phyloP scores from a whole-genome alignment of 2,113 vertebrate genomes.

The Passerina amoena region DNA sequence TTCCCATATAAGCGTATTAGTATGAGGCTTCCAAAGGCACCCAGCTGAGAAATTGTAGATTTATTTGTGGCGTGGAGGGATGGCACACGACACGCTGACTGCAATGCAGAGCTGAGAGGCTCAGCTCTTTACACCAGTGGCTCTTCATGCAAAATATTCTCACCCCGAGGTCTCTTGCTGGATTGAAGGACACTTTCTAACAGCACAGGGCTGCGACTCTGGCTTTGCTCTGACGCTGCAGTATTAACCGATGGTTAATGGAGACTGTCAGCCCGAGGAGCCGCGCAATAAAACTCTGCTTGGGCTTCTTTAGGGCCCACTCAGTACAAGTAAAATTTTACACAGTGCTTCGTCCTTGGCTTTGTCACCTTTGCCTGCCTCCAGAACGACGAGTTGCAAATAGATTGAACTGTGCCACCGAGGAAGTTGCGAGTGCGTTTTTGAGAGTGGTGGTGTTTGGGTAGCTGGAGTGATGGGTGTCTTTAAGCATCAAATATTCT shows the following conservation, averaged over 20 bases:
- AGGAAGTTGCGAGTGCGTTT: background rate
- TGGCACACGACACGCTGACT: background rate
- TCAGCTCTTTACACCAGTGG: background rate
- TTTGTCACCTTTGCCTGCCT: background rate
- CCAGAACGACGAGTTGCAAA: background rate
- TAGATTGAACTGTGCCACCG: background rate
- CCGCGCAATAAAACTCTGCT: background rate
- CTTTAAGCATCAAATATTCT: conserved; percentile 36
- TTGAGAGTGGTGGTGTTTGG: background rate
- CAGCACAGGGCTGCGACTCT: background rate
- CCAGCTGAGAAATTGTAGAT: conserved; percentile 38
- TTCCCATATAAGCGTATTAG: conserved; percentile 8
- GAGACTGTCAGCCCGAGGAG: conserved; percentile 35
- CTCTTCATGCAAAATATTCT: conserved; percentile 57
- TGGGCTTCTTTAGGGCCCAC: background rate
- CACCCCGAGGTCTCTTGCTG: conserved; percentile 45
- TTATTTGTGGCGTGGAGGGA: background rate
- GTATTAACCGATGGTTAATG: conserved; percentile 52
- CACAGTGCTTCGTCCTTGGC: background rate
- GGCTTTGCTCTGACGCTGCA: conserved; percentile 39
- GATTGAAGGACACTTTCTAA: conserved; percentile 37
- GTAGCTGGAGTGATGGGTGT: background rate
- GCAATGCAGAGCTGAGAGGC: conserved; percentile 14
- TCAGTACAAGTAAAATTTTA: conserved; percentile 19
- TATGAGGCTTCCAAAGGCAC: conserved; percentile 26